These are phyloP conservation scores for Aselliscus stoliczkanus DNA, from an alignment of 2,797 vertebrate genomes.

Conservation along the genomic window DNA sequence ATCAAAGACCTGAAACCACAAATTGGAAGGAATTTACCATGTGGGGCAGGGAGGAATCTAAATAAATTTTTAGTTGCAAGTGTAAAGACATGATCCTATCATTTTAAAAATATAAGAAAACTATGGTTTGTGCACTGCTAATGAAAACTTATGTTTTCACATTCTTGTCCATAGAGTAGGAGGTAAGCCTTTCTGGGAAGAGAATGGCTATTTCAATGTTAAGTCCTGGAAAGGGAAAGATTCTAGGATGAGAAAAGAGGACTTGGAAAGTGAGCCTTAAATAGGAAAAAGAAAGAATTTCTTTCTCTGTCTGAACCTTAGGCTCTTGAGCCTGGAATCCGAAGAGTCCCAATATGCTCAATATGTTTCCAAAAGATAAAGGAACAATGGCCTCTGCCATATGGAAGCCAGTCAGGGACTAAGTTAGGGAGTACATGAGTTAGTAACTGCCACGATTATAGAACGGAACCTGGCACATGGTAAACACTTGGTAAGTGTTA, in stretches of 20 bases:
- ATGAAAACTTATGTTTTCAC: background rate
- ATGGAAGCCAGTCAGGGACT: background rate
- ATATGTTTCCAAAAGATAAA: background rate
- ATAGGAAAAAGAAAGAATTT: background rate
- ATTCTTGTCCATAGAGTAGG: background rate
- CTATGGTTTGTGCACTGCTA: background rate
- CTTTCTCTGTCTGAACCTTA: background rate
- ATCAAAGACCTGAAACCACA: too few relatives aligned
- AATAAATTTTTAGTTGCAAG: background rate
- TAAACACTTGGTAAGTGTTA: background rate
- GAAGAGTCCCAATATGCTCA: background rate
- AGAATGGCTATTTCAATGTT: background rate
- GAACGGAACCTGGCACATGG: background rate
- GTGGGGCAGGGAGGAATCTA: background rate
- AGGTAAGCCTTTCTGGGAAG: background rate
- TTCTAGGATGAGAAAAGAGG: background rate
- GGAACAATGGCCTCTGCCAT: background rate
- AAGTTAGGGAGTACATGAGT: background rate
- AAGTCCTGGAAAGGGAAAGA: background rate
- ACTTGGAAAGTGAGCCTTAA: background rate
- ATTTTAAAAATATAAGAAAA: background rate
- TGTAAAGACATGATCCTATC: background rate
- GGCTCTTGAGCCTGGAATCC: background rate
- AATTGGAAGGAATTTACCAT: background rate
- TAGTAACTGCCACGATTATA: too few relatives aligned